Evolutionary conservation across 2,113 vertebrate species (phyloP).

Genomic region (Labrus mixtus): DNA sequence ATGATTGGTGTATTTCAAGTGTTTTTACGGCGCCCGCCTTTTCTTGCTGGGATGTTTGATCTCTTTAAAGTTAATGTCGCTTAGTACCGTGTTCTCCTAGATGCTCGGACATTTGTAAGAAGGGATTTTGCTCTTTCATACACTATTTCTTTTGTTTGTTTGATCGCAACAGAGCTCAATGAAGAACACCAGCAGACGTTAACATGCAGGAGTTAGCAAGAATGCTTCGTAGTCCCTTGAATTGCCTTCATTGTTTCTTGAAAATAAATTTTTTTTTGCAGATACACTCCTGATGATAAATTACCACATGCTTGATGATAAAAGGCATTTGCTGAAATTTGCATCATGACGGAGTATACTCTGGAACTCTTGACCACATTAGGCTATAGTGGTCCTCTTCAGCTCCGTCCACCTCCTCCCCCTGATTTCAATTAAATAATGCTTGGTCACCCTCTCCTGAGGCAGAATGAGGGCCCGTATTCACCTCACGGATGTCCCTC

Average conservation of each 20-base stretch:
- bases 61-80: too few relatives aligned
- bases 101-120: too few relatives aligned
- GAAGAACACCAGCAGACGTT: too few relatives aligned
- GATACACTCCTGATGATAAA: background rate
- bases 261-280: background rate
- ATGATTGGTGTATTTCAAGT: too few relatives aligned
- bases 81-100: too few relatives aligned
- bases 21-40: too few relatives aligned
- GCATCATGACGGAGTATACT: background rate
- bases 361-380: slow-evolving; percentile 26
- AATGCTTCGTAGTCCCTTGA: background rate
- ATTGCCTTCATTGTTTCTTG: background rate
- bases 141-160: too few relatives aligned
- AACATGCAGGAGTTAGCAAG: background rate
- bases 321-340: background rate
- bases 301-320: background rate
- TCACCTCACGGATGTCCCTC: slow-evolving; percentile 74
- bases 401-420: slow-evolving; percentile 25
- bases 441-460: slow-evolving; percentile 67
- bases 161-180: too few relatives aligned
- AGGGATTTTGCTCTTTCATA: too few relatives aligned
- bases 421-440: slow-evolving; percentile 51
- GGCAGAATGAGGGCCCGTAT: slow-evolving; percentile 58
- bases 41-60: too few relatives aligned
- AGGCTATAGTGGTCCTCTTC: slow-evolving; percentile 28